These are phyloP conservation scores for Lophotriccus pileatus DNA, from an alignment of 2,797 vertebrate species.

Conservation along the genomic window DNA sequence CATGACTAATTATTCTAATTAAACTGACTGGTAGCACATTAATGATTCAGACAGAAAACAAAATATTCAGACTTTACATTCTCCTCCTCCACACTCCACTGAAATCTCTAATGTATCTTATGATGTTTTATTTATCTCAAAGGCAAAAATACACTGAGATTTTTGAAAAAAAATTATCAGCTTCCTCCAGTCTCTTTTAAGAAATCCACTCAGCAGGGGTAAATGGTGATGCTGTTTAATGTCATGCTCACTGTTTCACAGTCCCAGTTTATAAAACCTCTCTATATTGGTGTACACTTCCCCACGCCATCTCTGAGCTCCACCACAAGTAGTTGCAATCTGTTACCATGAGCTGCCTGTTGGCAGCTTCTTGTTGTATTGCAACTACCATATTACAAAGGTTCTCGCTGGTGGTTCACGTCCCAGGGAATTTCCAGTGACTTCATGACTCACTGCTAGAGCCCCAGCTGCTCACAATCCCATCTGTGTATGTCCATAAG, in stretches of 20 bases:
- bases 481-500: not conserved
- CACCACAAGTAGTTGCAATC: not conserved
- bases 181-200: not conserved
- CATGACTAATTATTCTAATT: constrained; percentile 64
- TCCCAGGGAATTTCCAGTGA: not conserved
- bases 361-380: not conserved
- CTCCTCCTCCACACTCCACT: constrained; percentile 35
- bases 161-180: not conserved
- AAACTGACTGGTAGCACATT: constrained; percentile 50
- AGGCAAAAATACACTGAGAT: not conserved
- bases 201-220: not conserved
- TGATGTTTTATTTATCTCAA: constrained; percentile 31
- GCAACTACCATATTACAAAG: not conserved
- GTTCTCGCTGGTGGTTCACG: not conserved
- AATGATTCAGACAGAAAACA: constrained; percentile 59
- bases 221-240: not conserved
- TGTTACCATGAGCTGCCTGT: not conserved
- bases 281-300: not conserved
- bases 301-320: not conserved
- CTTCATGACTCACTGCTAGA: not conserved
- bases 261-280: not conserved
- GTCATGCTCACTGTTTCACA: not conserved
- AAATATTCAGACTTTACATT: constrained; percentile 50
- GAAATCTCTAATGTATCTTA: not conserved
- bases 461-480: not conserved